These are phyloP conservation scores for Hirudo medicinalis DNA, from an alignment of 1,140 invertebrate genomes.

Conservation along the genomic window DNA sequence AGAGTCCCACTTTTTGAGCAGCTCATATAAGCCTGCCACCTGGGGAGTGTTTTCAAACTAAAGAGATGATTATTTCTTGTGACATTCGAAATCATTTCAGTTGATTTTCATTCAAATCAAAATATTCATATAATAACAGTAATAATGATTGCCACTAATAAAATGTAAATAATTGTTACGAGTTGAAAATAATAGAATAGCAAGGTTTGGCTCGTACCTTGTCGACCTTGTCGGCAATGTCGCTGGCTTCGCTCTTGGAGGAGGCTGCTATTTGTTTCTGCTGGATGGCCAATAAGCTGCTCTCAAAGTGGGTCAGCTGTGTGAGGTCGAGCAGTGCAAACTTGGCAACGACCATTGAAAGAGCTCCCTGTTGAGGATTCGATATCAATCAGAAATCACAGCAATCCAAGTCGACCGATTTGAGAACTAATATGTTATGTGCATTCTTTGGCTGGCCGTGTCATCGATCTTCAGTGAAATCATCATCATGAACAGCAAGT, in stretches of 20 bases:
- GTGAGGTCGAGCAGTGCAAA: constrained; percentile 8
- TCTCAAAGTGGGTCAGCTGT: constrained; percentile 1
- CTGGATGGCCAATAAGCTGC: constrained; percentile 12
- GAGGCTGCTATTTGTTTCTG: neutral
- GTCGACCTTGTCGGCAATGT: constrained; percentile 5
- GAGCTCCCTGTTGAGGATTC: neutral
- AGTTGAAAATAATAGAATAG: neutral
- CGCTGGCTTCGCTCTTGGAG: neutral
- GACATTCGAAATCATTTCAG: too few species aligned
- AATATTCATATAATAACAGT: neutral
- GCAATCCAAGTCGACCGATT: too few species aligned
- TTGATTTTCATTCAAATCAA: too few species aligned
- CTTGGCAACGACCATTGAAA: constrained; percentile 8
- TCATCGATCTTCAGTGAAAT: too few species aligned
- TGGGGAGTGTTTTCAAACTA: constrained; percentile 30
- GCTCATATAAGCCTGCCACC: constrained; percentile 65
- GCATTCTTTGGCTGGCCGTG: too few species aligned
- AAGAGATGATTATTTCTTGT: too few species aligned
- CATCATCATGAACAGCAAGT: too few species aligned
- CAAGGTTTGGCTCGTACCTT: neutral
- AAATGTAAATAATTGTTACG: neutral
- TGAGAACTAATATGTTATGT: too few species aligned
- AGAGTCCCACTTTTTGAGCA: constrained; percentile 61
- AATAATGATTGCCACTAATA: neutral
- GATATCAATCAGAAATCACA: neutral